phyloP scores from a whole-genome alignment of 1,140 invertebrate genomes.

The Drosophila serrata region DNA sequence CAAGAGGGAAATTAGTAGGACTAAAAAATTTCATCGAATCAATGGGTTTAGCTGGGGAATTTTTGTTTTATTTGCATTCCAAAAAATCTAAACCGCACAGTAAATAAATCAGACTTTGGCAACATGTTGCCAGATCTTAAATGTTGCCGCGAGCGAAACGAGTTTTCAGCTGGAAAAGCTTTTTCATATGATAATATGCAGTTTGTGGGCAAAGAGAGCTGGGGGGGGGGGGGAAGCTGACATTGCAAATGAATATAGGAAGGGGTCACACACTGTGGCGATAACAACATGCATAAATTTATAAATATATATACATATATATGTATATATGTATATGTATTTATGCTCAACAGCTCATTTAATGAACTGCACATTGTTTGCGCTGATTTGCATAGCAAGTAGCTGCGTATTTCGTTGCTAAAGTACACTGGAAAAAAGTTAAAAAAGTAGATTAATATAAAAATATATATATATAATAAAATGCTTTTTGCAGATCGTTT shows the following conservation, averaged over 20 bases:
- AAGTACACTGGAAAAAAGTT: neutral
- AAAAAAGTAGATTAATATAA: too few relatives aligned
- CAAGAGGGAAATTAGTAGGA: conserved; percentile 20
- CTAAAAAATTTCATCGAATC: conserved; percentile 26
- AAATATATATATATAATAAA: too few relatives aligned
- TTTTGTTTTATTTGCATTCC: conserved; percentile 23
- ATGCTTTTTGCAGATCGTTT: too few relatives aligned
- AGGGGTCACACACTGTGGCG: conserved; percentile 19
- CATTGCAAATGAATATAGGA: conserved; percentile 49
- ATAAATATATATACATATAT: conserved; percentile 53
- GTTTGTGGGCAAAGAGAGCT: conserved; percentile 1
- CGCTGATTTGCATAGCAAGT: conserved; percentile 45
- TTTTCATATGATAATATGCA: conserved; percentile 46
- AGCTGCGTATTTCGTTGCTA: conserved; percentile 17
- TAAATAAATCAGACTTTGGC: conserved; percentile 25
- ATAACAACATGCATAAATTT: conserved; percentile 72
- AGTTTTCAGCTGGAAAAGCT: conserved; percentile 40
- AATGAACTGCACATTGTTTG: conserved; percentile 76
- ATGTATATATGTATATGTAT: conserved; percentile 30
- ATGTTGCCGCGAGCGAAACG: conserved; percentile 44
- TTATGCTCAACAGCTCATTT: conserved; percentile 61
- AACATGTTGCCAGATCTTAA: conserved; percentile 32
- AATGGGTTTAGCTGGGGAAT: conserved; percentile 10
- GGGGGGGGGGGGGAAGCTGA: conserved; percentile 24
- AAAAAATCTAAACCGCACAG: conserved; percentile 13